phyloP scores from a whole-genome alignment of 2,888 invertebrate species.

The Willowsia nigromaculata region DNA sequence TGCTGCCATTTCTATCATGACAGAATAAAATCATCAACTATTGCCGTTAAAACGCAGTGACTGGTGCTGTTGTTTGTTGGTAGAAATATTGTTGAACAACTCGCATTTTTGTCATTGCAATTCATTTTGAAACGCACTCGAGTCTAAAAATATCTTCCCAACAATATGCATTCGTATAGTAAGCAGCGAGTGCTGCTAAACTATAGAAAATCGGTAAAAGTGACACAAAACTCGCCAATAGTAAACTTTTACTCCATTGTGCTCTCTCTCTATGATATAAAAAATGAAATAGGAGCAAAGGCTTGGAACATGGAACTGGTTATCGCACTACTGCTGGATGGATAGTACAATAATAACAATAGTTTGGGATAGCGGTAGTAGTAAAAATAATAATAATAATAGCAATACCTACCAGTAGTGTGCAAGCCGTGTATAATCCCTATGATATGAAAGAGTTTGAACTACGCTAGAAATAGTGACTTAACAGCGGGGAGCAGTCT shows the following conservation, averaged over 20 bases:
- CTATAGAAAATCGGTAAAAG: background rate
- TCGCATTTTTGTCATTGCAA: slow-evolving; percentile 30
- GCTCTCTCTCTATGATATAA: too few relatives aligned
- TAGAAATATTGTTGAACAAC: background rate
- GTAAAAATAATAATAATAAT: background rate
- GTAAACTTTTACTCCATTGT: background rate
- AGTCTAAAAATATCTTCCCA: background rate
- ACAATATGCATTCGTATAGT: background rate
- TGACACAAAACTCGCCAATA: background rate
- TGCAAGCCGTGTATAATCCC: background rate
- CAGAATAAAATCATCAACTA: slow-evolving; percentile 32
- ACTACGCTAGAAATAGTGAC: slow-evolving; percentile 21
- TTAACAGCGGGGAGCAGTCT: slow-evolving; percentile 60
- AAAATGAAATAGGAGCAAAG: background rate
- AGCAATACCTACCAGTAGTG: background rate
- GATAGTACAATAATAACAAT: slow-evolving; percentile 1
- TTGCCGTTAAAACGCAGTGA: background rate
- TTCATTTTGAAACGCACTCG: background rate
- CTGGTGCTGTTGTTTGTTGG: background rate
- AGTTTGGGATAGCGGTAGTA: background rate
- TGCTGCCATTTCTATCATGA: background rate
- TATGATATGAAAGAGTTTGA: background rate
- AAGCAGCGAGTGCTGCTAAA: background rate
- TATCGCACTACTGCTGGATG: background rate
- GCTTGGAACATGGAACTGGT: background rate